Conservation (phyloP, 2,113 vertebrate species). For the Pachyramphus minor region DNA sequence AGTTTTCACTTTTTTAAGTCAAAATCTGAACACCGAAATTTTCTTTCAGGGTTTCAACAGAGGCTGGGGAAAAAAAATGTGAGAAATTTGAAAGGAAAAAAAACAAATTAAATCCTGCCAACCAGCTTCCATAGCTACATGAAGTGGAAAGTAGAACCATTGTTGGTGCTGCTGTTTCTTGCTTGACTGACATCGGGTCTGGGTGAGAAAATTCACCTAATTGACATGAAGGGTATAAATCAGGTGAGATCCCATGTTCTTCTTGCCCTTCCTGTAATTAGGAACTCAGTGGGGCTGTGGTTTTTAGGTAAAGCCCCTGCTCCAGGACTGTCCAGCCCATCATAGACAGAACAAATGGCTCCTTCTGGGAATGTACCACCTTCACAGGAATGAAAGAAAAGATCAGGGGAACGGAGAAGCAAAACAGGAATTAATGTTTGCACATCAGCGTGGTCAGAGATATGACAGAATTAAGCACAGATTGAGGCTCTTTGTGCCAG, state of each 20-base stretch:
- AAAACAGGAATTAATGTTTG: not conserved
- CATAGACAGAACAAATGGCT: not conserved
- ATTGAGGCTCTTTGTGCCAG: not conserved
- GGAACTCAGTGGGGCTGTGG: not conserved
- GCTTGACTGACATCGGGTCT: not conserved
- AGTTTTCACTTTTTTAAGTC: not conserved
- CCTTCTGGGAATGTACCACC: not conserved
- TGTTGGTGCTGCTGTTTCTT: conserved; percentile 18
- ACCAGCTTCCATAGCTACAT: not conserved
- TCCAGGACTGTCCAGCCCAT: not conserved
- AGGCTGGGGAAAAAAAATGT: not conserved
- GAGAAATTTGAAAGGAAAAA: conserved; percentile 3
- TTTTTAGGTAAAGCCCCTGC: not conserved
- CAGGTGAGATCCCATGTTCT: not conserved
- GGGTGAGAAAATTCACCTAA: not conserved
- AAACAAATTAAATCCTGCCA: not conserved
- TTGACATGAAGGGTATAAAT: not conserved
- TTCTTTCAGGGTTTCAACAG: not conserved
- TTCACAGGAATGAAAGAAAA: not conserved
- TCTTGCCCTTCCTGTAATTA: not conserved
- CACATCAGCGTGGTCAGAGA: not conserved
- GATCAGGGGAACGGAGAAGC: not conserved
- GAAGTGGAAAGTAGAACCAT: not conserved
- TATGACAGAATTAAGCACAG: not conserved
- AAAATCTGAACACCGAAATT: conserved; percentile 10